Percentiles rank a stretch among this genome's conserved stretches.
These are phyloP conservation scores for Anguilla megastoma DNA, from an alignment of 2,797 vertebrate species.

Conservation along the genomic window DNA sequence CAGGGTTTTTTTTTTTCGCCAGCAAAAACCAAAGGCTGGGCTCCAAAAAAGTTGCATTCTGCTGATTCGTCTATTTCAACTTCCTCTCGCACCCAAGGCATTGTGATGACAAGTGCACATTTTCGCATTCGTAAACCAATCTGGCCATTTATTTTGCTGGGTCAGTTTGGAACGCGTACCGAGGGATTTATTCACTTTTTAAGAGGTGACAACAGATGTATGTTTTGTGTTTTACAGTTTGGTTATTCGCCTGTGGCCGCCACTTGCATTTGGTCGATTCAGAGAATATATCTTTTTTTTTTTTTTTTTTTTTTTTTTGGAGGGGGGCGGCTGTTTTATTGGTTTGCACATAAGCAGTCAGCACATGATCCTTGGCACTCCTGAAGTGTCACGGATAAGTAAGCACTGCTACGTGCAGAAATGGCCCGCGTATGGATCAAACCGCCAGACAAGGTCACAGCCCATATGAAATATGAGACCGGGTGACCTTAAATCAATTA, in stretches of 20 bases:
- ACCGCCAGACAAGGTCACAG: constrained; percentile 43
- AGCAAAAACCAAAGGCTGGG: not conserved
- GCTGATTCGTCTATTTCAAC: constrained; percentile 2
- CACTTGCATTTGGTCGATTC: not conserved
- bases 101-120: not conserved
- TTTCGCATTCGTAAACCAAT: not conserved
- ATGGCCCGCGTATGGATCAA: constrained; percentile 44
- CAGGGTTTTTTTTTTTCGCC: not conserved
- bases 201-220: not conserved
- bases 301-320: not conserved
- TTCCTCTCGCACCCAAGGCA: not conserved
- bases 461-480: constrained; percentile 45
- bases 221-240: not conserved
- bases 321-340: not conserved
- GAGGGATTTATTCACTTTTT: not conserved
- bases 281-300: not conserved
- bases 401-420: constrained; percentile 32
- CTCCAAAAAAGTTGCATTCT: not conserved
- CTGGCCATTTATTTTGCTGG: not conserved
- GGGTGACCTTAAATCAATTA: constrained; percentile 53
- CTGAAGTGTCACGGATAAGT: constrained; percentile 49
- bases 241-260: not conserved
- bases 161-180: not conserved
- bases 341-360: constrained; percentile 1
- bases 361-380: constrained; percentile 51